A percentile compares a stretch with the other conserved stretches of the same genome.
phyloP scores from a whole-genome alignment of 2,888 invertebrate species.

The Oligia fasciuncula region DNA sequence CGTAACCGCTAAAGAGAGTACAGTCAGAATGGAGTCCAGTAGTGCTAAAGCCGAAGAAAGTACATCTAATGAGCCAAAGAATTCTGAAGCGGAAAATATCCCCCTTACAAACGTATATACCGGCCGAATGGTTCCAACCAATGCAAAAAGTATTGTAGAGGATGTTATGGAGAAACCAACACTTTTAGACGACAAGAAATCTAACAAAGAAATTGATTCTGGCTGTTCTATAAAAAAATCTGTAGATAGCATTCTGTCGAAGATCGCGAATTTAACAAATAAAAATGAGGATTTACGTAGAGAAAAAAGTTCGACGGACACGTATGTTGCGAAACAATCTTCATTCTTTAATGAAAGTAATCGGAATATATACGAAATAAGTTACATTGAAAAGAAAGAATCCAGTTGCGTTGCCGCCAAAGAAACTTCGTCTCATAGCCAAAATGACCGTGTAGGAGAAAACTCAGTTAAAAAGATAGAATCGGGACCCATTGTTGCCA shows the following conservation, averaged over 20 bases:
- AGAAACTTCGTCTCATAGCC: conserved; percentile 1
- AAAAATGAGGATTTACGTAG: background rate
- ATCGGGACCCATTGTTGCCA: background rate
- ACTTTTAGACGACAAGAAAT: background rate
- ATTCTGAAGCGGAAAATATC: background rate
- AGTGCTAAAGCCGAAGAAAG: background rate
- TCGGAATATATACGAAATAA: conserved; percentile 3
- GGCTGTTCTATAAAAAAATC: conserved; percentile 17
- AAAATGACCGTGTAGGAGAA: background rate
- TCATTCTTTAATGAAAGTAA: background rate
- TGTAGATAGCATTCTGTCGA: conserved; percentile 13
- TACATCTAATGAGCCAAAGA: background rate
- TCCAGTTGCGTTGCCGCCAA: background rate
- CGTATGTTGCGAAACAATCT: background rate
- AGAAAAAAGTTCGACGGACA: background rate
- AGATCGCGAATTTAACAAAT: background rate
- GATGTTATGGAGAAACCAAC: conserved; percentile 9
- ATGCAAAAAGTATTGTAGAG: conserved; percentile 3
- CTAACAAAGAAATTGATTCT: background rate
- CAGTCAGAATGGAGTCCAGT: background rate
- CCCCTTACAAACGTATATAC: background rate
- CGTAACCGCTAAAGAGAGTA: background rate
- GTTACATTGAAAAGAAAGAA: conserved; percentile 3
- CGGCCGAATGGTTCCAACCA: background rate
- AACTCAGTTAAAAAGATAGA: background rate